Conservation (phyloP, 92 coral and sea anemone genomes). For the Epizoanthus scotinus region DNA sequence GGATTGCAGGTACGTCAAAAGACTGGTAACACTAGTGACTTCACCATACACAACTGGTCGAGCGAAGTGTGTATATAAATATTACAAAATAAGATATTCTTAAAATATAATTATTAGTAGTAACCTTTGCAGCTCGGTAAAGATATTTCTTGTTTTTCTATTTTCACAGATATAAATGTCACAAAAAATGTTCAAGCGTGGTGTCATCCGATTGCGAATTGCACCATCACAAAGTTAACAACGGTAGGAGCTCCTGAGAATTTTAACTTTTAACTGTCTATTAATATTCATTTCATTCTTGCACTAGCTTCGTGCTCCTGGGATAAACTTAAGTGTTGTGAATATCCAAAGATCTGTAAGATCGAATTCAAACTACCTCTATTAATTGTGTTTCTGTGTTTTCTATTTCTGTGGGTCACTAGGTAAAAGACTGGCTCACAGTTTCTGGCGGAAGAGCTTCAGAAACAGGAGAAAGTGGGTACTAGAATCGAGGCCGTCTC, state of each 20-base stretch:
- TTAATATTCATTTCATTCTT: conserved; percentile 59
- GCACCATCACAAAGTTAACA: conserved; percentile 53
- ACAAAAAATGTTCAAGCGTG: conserved; percentile 75
- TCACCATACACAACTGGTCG: conserved; percentile 9
- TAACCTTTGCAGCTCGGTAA: too few species aligned
- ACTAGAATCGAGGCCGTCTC: conserved; percentile 14
- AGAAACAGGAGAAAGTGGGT: conserved; percentile 60
- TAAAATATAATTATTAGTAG: too few species aligned
- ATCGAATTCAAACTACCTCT: background rate
- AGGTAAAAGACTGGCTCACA: conserved; percentile 62
- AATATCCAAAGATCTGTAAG: background rate
- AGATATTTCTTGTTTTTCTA: background rate
- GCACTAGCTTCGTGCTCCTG: background rate
- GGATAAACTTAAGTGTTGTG: background rate
- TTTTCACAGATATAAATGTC: conserved; percentile 80
- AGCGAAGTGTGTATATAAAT: conserved; percentile 10
- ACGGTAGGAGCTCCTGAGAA: conserved; percentile 56
- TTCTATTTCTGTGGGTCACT: conserved; percentile 25
- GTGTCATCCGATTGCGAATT: conserved; percentile 47
- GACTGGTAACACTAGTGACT: too few species aligned
- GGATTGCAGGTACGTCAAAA: conserved; percentile 80
- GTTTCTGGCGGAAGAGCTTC: conserved; percentile 70
- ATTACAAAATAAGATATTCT: background rate
- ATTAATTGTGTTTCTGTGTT: background rate
- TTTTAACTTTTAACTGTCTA: conserved; percentile 55